Evolutionary conservation across 2,797 vertebrate genomes (phyloP), one percentile per base, ranked within the genome.

Genomic region (Choloepus didactylus): DNA sequence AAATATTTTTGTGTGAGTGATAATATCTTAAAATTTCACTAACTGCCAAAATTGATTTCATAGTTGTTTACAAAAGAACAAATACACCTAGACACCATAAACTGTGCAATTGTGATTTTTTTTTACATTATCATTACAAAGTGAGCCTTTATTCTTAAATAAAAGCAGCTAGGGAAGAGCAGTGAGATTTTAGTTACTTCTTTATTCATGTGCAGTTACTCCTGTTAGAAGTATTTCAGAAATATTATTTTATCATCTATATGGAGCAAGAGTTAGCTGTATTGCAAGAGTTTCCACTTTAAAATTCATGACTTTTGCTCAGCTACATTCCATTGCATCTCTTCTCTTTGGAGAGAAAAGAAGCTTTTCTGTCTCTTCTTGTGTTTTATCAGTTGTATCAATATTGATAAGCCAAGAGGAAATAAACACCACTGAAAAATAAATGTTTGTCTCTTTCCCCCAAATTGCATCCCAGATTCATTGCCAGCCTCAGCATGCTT

Each of bases 341-440:
- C 72, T 59, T 84, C 54, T 93, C 93, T 95, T 92, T 64, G 72
- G 51, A 70, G 56, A 95, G 60, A 93, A 80, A 21, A 54, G 84
- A 92, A 19, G 54, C 11, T 94, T 94, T 96, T 97, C 75, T 38
- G 11, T 77, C 35, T 93, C 59, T 96, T 84, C 85, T 59, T 73
- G 18, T 89, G 9, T 85, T 92, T 96, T 84, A 89, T 82, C 88
- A 77, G 60, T 89, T 91, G 31, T 80, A 96, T 94, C 82, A 91
- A 75, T 94, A 93, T 73, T 95, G 86, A 87, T 94, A 94, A 80
- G 56, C 44, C 54, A 91, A 90, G 62, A 86, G 64, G 54, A 97
- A 95, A 82, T 82, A 79, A 70, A 79, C 19, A 7, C 62, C 91
- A 56, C 86, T 85, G 80, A 93, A 91, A 96, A 94, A 82, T 81